phyloP scores from a whole-genome alignment of 2,113 vertebrate species.

The Centrocercus urophasianus region DNA sequence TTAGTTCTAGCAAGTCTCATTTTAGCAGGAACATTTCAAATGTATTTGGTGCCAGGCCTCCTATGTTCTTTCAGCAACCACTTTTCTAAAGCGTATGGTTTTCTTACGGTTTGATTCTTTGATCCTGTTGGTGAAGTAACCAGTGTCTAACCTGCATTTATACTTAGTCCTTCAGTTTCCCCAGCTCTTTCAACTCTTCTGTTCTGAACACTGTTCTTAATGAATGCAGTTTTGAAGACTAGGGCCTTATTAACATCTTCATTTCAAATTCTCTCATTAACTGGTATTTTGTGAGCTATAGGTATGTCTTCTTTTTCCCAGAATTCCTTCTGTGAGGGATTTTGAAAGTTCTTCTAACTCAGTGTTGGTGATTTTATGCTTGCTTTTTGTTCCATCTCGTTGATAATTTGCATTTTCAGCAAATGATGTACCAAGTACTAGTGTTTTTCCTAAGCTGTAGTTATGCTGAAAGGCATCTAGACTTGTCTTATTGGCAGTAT shows the following conservation, averaged over 20 bases:
- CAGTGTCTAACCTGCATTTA: not conserved
- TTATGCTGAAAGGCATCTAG: not conserved
- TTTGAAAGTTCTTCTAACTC: not conserved
- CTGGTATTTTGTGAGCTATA: not conserved
- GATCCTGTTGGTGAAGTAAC: not conserved
- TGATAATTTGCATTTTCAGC: not conserved
- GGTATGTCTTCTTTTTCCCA: not conserved
- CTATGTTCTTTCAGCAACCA: not conserved
- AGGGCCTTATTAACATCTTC: not conserved
- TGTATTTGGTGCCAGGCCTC: not conserved
- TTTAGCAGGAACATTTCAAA: not conserved
- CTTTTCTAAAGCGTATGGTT: not conserved
- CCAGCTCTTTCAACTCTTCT: not conserved
- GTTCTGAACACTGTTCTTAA: not conserved
- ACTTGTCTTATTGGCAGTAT: not conserved
- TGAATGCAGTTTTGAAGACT: not conserved
- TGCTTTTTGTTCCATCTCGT: not conserved
- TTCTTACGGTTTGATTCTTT: not conserved
- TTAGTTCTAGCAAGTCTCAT: slow-evolving; percentile 4
- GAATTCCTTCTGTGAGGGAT: not conserved
- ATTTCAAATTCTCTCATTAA: not conserved
- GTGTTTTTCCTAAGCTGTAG: not conserved
- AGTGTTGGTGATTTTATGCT: not conserved
- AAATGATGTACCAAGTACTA: not conserved
- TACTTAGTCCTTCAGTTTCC: not conserved